Evolutionary conservation across 2,888 invertebrate genomes (phyloP), one percentile per base, ranked within the genome.

Genomic region (Lepidonotus clava): DNA sequence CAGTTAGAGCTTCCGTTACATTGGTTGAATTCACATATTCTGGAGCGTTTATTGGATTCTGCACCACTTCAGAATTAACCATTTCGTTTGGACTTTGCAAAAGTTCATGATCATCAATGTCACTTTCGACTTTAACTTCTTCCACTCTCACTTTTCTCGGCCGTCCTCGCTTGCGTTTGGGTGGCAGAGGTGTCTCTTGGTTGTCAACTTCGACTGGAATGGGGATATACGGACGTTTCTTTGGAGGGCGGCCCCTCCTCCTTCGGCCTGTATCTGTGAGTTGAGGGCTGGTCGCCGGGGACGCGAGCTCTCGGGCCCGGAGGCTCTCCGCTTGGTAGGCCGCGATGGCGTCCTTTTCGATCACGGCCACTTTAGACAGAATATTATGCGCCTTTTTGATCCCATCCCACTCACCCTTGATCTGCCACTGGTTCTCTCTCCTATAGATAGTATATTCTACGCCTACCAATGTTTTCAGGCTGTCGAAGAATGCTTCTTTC

Each of bases 321-420:
- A 28, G 32, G 34, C 14, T 80, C 80, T 46, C 28, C 5, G 80
- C 80, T 1, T 80, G 80, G 34, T 80, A 80, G 46, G 80, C 80
- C 6, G 80, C 80, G 32, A 80, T 80, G 5, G 80, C 80, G 46
- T 80, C 80, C 80, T 80, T 80, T 46, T 80, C 80, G 28, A 80
- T 80, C 18, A 80, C 18, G 1, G 80, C 80, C 1, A 80, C 80
- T 51, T 80, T 80, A 8, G 46, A 24, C 8, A 80, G 46, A 32
- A 80, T 80, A 46, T 41, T 41, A n/a, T 6, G 34, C 24, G 80
- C 80, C 34, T 32, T 80, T 32, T 80, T 80, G 34, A 80, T 51
- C 8, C 14, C 80, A 80, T 32, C 51, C 80, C 80, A 80, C 41
- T 46, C 46, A 21, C 80, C 80, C 24, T 80, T 80, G 5, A 80